A percentile compares a stretch with the other conserved stretches of the same genome.
Conservation (phyloP, 2,888 invertebrate species). For the Ornithoptera priamus region DNA sequence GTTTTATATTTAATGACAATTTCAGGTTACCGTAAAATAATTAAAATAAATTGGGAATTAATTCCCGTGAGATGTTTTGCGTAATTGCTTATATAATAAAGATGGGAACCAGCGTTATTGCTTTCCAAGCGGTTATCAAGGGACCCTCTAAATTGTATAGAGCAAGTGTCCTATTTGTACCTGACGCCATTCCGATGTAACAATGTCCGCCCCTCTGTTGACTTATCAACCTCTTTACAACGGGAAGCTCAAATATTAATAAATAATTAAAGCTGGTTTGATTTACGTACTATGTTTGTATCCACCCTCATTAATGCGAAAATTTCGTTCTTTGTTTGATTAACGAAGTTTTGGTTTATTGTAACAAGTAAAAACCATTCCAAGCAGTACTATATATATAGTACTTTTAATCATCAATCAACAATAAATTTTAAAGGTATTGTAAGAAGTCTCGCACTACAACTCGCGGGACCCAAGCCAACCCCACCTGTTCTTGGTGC, state of each 20-base stretch:
- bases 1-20: too few species aligned
- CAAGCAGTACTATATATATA: too few species aligned
- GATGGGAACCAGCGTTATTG: conserved; percentile 2
- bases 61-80: not conserved
- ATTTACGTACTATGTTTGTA: not conserved
- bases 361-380: too few species aligned
- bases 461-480: too few species aligned
- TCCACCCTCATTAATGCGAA: not conserved
- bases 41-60: not conserved
- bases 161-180: conserved; percentile 14
- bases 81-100: conserved; percentile 8
- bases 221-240: conserved; percentile 1
- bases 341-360: too few species aligned
- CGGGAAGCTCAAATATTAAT: not conserved
- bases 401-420: too few species aligned
- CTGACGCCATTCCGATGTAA: conserved; percentile 13
- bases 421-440: too few species aligned
- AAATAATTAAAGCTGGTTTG: not conserved
- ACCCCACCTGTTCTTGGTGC: too few species aligned
- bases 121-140: conserved; percentile 15
- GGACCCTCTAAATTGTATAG: conserved; percentile 12
- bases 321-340: not conserved
- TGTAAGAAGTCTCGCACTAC: too few species aligned
- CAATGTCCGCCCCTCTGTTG: conserved; percentile 10
- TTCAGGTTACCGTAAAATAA: not conserved